Evolutionary conservation across 2,113 vertebrate species (phyloP).

Genomic region (Arenaria interpres): DNA sequence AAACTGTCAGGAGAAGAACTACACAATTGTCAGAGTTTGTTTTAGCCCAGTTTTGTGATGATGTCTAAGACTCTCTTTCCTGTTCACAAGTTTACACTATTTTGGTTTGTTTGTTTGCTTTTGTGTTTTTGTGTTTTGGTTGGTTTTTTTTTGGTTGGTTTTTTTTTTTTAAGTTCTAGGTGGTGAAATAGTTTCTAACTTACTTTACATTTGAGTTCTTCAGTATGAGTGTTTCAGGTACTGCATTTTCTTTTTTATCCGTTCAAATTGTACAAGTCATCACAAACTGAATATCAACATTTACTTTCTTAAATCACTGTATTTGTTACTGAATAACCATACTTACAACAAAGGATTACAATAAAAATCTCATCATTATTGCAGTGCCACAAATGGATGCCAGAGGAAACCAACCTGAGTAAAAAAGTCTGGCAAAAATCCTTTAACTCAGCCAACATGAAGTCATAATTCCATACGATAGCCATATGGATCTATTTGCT

Average conservation of each 20-base stretch:
- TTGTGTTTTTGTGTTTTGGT: not conserved
- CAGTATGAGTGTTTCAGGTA: not conserved
- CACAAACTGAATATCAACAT: conserved; percentile 33
- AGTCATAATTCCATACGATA: not conserved
- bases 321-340: conserved; percentile 16
- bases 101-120: no score
- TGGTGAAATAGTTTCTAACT: not conserved
- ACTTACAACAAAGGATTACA: not conserved
- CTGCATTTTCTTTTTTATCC: conserved; percentile 48
- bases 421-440: conserved; percentile 37
- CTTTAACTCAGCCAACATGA: not conserved
- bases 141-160: no score
- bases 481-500: not conserved
- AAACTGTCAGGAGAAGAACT: not conserved
- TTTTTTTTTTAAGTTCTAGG: not conserved
- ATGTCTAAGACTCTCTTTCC: not conserved
- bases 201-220: not conserved
- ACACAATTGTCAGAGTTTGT: not conserved
- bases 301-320: conserved; percentile 50
- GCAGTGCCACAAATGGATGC: not conserved
- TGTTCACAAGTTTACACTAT: not conserved
- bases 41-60: not conserved
- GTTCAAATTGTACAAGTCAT: not conserved
- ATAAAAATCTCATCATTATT: not conserved
- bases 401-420: conserved; percentile 32